Base-by-base conservation (phyloP, 2,888 invertebrate species). In the Syrphus vitripennis region DNA sequence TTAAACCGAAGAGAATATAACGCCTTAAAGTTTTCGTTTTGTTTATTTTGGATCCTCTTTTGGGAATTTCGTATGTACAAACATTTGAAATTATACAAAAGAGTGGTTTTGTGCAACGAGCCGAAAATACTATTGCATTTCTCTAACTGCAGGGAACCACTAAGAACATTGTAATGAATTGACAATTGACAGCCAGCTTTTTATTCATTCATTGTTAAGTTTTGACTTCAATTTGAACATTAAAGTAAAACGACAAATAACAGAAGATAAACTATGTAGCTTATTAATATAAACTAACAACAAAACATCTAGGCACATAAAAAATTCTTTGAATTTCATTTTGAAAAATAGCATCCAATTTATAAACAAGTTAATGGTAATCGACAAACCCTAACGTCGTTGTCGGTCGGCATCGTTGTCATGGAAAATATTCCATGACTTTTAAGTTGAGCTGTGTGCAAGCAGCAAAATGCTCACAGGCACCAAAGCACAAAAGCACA, bases 81-180 rank as follows among this genome's bases (percentile, higher is more conserved):
- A 24, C 40, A 42, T 26, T 16, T 26, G 14, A 42, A 40, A 42
- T n/a, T 63, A 29, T 26, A 26, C 5, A 48, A 67, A n/a, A n/a
- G n/a, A n/a, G 31, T 67, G 67, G 48, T 67, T 50, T 31, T 50
- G 24, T 34, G 26, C 67, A 50, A 2, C 19, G 24, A 67, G 50
- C 9, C 67, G 50, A 50, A 67, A 67, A 67, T 67, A 37, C 34
- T 34, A 67, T 48, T 48, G 21, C 21, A 67, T 14, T 50, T n/a
- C 42, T 16, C 61, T 26, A 63, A 26, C n/a, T n/a, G n/a, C n/a
- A 63, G 26, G 40, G 26, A 63, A 16, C 26, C 24, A 63, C 26
- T 63, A 4, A 34, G 19, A 57, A 34, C 19, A 61, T 21, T 7
- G 50, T 9, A 6, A n/a, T 4, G 6, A 29, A 19, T 19, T 19